Evolutionary conservation across 2,797 vertebrate genomes (phyloP).

Genomic region (Muraenolepis orangiensis): DNA sequence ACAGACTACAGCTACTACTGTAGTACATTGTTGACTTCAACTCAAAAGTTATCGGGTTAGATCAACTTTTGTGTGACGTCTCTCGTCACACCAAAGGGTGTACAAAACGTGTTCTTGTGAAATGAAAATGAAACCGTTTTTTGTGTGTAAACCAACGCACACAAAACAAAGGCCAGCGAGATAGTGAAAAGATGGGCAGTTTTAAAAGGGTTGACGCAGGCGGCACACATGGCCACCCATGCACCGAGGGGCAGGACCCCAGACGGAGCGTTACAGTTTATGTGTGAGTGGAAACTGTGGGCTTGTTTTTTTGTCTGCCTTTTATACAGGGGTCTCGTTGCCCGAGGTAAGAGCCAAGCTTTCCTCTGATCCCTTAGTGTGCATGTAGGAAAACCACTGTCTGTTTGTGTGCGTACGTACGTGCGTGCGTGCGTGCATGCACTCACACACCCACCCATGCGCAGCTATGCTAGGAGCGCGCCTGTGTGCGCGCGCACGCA

Average conservation of each 20-base stretch:
- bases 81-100: background rate
- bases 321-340: conserved; percentile 59
- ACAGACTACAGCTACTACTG: background rate
- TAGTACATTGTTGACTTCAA: too few relatives aligned
- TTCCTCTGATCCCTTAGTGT: conserved; percentile 61
- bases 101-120: background rate
- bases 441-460: too few relatives aligned
- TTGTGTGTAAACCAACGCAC: background rate
- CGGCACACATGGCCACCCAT: background rate
- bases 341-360: conserved; percentile 54
- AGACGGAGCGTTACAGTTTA: conserved; percentile 60
- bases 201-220: conserved; percentile 26
- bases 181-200: conserved; percentile 31
- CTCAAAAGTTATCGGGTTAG: background rate
- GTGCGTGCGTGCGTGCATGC: too few relatives aligned
- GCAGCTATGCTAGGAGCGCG: too few relatives aligned
- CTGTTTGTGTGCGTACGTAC: too few relatives aligned
- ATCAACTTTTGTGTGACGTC: background rate
- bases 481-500: too few relatives aligned
- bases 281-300: conserved; percentile 63
- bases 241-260: conserved; percentile 39
- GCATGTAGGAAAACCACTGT: background rate
- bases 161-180: background rate
- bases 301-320: conserved; percentile 57
- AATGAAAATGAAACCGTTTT: background rate